Base-by-base conservation (phyloP, 2,113 vertebrate species). In the Lepus americanus region DNA sequence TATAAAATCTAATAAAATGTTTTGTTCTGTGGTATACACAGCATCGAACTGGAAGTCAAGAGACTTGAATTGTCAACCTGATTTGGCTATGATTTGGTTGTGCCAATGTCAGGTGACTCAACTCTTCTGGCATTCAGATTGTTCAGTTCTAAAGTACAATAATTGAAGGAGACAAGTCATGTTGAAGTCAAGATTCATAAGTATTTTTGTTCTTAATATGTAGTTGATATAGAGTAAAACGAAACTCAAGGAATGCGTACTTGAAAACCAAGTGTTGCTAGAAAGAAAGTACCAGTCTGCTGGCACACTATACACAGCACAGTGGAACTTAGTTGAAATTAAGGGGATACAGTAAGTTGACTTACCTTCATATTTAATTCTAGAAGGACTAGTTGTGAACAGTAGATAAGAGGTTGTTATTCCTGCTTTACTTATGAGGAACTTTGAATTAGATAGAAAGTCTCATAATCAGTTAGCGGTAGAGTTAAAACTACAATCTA, bases 71-170 rank as follows among this genome's bases (percentile, higher is more conserved):
- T 90, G 22, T 61, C 67, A 36, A 27, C 25, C 8, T 36, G 9
- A 10, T 86, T 91, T 78, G 87, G n/a, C 44, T 86, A 63, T 16
- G 33, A 16, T 77, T 87, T 94, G 61, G 20, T n/a, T 88, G 2
- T 36, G 3, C 44, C 23, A 20, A 87, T 88, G 36, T 66, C 25
- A 13, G n/a, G 25, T 4, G 89, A 91, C n/a, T 73, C 59, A 94
- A 39, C 2, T 25, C 22, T 2, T 78, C 25, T 78, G 31, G 51
- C 19, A 74, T 72, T 94, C 19, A 53, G 6, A 88, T 76, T 55
- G 61, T 55, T 80, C 59, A 83, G n/a, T 79, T 94, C 83, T 95
- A 51, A 95, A 89, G 23, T 44, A 72, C 20, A 67, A 87, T 22
- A 49, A 70, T 25, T 69, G n/a, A 92, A 53, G 84, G 74, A 82